phyloP scores from a whole-genome alignment of 2,113 vertebrate genomes.

The Otocyon megalotis region DNA sequence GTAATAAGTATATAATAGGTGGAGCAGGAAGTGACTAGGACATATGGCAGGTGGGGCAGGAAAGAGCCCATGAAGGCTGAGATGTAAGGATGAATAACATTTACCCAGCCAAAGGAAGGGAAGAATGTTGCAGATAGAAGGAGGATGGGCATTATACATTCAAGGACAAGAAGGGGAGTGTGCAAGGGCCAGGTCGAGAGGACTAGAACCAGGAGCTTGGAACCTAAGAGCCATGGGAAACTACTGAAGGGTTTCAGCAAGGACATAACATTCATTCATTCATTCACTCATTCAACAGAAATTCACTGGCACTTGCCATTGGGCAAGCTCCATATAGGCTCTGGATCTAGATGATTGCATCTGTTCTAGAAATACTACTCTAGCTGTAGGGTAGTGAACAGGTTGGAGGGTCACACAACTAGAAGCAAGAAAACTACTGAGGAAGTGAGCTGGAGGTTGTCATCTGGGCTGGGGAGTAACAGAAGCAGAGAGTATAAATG shows the following conservation, averaged over 20 bases:
- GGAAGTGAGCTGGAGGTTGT: background rate
- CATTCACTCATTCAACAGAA: background rate
- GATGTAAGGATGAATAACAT: background rate
- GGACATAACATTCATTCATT: background rate
- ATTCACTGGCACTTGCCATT: background rate
- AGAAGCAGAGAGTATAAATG: background rate
- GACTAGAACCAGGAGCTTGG: background rate
- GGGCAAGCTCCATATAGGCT: background rate
- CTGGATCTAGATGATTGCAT: background rate
- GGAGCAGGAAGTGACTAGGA: slow-evolving; percentile 43
- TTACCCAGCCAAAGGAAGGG: background rate
- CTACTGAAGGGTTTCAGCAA: background rate
- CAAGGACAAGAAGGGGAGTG: background rate
- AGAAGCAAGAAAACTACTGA: background rate
- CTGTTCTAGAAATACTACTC: background rate
- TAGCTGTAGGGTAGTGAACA: background rate
- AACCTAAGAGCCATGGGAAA: background rate
- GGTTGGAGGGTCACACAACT: background rate
- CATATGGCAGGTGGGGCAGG: background rate
- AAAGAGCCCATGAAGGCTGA: background rate
- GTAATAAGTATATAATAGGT: background rate
- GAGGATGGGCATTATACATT: background rate
- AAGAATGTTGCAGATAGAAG: background rate
- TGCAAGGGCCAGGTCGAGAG: background rate
- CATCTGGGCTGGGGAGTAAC: background rate